phyloP scores from a whole-genome alignment of 2,888 invertebrate genomes.

The Pomacea canaliculata region DNA sequence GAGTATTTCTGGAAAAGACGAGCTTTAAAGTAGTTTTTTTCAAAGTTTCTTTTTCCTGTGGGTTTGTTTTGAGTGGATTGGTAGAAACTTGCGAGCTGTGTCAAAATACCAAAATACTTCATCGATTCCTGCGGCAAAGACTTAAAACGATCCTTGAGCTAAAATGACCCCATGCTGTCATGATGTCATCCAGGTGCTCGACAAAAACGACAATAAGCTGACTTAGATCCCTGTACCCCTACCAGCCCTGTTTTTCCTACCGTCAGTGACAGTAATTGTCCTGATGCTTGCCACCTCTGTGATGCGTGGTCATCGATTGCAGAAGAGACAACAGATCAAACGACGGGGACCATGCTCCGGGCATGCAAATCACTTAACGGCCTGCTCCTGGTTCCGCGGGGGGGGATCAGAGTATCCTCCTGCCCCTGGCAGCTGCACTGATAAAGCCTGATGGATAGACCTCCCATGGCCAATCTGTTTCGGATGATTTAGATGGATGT shows the following conservation, averaged over 20 bases:
- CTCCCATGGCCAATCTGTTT: constrained; percentile 9
- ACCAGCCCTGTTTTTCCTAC: background rate
- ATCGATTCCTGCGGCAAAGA: too few species aligned
- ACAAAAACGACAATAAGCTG: background rate
- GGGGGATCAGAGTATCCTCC: background rate
- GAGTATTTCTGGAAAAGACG: too few species aligned
- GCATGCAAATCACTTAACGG: background rate
- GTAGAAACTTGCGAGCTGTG: too few species aligned
- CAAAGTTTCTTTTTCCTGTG: too few species aligned
- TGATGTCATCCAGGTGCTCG: background rate
- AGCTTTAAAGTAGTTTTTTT: too few species aligned
- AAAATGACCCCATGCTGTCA: too few species aligned
- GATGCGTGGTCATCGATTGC: background rate
- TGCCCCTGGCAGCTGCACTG: constrained; percentile 1
- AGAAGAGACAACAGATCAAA: constrained; percentile 4
- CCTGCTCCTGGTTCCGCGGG: background rate
- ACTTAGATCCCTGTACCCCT: background rate
- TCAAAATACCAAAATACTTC: too few species aligned
- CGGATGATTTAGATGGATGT: background rate
- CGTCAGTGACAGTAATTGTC: background rate
- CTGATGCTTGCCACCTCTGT: background rate
- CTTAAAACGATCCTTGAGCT: too few species aligned
- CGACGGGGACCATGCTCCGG: background rate
- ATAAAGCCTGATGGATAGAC: constrained; percentile 16
- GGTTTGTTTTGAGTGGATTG: too few species aligned